Percentiles rank a stretch among this genome's conserved stretches.
These are phyloP conservation scores for Sciurus niger DNA, from an alignment of 2,113 vertebrate species.

Conservation along the genomic window DNA sequence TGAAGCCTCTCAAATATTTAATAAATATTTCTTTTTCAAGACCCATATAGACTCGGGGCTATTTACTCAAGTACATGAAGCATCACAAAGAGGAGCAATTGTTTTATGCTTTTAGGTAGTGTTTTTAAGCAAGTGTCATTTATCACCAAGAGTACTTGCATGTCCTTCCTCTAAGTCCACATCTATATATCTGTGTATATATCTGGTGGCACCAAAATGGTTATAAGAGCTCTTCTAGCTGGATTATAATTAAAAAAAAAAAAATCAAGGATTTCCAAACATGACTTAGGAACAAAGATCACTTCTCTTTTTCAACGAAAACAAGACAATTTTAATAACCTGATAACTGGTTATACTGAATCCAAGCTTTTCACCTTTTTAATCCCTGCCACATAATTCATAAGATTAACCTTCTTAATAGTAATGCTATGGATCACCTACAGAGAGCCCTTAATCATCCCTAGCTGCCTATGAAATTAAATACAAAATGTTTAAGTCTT, in stretches of 20 bases:
- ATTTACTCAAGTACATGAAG: constrained; percentile 75
- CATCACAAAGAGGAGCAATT: constrained; percentile 57
- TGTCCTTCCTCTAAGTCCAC: background rate
- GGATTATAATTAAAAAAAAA: background rate
- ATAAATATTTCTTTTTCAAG: constrained; percentile 75
- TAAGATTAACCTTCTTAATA: constrained; percentile 26
- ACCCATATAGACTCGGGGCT: constrained; percentile 72
- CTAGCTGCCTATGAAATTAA: background rate
- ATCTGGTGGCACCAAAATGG: background rate
- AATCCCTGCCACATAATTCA: constrained; percentile 44
- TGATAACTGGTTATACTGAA: constrained; percentile 12
- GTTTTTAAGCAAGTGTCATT: constrained; percentile 52
- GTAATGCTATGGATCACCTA: background rate
- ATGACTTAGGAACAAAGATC: constrained; percentile 23
- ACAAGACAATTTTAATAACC: constrained; percentile 50
- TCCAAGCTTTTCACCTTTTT: background rate
- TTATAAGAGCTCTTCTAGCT: background rate
- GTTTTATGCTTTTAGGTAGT: constrained; percentile 59
- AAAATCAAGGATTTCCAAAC: constrained; percentile 39
- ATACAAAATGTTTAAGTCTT: background rate
- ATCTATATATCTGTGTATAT: background rate
- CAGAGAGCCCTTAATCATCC: background rate
- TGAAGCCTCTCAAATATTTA: constrained; percentile 69
- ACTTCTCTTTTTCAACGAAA: background rate
- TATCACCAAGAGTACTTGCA: constrained; percentile 17